phyloP scores from a whole-genome alignment of 2,888 invertebrate species.

The Lepidonotus clava region DNA sequence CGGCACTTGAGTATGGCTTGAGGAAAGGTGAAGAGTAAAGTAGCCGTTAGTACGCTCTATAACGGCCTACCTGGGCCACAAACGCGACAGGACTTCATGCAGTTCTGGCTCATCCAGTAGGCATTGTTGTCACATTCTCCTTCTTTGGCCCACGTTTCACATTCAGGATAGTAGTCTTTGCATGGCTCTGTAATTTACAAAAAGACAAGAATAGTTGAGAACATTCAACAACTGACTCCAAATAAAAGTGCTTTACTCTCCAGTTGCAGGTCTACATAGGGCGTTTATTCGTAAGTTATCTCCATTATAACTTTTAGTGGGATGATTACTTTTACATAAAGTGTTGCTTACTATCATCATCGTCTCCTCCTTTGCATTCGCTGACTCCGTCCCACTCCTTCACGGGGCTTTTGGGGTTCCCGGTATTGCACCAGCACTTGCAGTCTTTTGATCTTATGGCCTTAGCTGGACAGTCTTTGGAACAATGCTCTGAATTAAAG shows the following conservation, averaged over 20 bases:
- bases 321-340: too few species aligned
- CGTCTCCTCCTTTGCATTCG: constrained; percentile 40
- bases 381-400: constrained; percentile 14
- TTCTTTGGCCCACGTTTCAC: neutral
- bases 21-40: too few species aligned
- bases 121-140: constrained; percentile 39
- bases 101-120: constrained; percentile 40
- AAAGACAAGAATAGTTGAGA: too few species aligned
- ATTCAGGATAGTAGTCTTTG: constrained; percentile 6
- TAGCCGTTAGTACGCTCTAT: too few species aligned
- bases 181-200: constrained; percentile 38
- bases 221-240: too few species aligned
- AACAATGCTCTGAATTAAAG: neutral
- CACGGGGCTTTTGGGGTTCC: neutral
- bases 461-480: neutral
- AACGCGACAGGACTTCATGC: constrained; percentile 39
- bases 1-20: too few species aligned
- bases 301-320: too few species aligned
- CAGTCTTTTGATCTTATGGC: neutral
- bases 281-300: too few species aligned
- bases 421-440: constrained; percentile 29
- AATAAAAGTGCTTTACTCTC: too few species aligned
- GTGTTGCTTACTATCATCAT: neutral
- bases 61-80: constrained; percentile 48
- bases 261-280: too few species aligned